Base-by-base conservation (phyloP, 64 coral and sea anemone species). In the Cladopsammia gracilis region DNA sequence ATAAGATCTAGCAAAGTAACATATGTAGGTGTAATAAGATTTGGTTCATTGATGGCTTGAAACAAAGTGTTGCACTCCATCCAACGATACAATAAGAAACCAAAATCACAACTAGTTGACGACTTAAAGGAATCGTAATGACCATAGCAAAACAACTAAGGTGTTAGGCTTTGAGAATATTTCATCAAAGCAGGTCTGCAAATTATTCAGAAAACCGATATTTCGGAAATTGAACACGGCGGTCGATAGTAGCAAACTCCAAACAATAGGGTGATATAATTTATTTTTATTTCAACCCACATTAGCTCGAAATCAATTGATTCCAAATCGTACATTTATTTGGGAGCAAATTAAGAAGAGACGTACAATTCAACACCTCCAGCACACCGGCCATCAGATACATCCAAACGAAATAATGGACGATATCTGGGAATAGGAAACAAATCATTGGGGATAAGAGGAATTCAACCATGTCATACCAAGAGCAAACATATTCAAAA, bases 1-100 rank as follows among this genome's bases (percentile, higher is more conserved):
- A 93, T 53, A 70, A 93, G 69, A 48, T 93, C 90, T 48, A 93
- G 68, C 49, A 20, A 18, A 16, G 90, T 86, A 16, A 70, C 82
- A 44, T 8, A 19, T 25, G 75, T 44, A 54, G 75, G 43, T 10
- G 90, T 86, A 19, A 93, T 77, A 5, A 71, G 56, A 77, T 81
- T 92, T 65, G 81, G 80, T 75, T 86, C 90, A 64, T 69, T 92
- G 77, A 92, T 76, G 51, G 64, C 57, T 73, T 85, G 90, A 72
- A 34, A 73, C 62, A 92, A 75, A 58, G 62, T 85, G 70, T 84
- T 92, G 9, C 79, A 74, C 46, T 47, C 42, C 77, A 74, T n/a
- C 89, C 76, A 82, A 23, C 62, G 62, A 26, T 81, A 71, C 53
- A 92, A 85, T 34, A 71, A 15, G n/a, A 20, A 18, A 10, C 90